phyloP scores from a whole-genome alignment of 2,888 invertebrate species.

The Cancer borealis region DNA sequence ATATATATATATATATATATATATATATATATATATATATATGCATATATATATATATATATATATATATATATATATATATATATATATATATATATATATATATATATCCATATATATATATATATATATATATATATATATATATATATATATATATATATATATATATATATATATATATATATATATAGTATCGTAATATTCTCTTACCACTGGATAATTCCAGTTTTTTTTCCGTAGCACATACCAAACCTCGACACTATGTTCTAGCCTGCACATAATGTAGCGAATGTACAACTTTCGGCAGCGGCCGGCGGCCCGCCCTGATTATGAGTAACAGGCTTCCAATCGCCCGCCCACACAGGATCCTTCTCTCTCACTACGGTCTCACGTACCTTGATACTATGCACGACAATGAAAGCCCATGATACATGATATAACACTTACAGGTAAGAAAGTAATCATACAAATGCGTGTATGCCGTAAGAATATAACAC shows the following conservation, averaged over 20 bases:
- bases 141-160: conserved; percentile 55
- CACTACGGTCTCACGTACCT: conserved; percentile 40
- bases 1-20: too few relatives aligned
- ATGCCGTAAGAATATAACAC: conserved; percentile 18
- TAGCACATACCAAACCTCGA: conserved; percentile 43
- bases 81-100: background rate
- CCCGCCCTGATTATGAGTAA: conserved; percentile 60
- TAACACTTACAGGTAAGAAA: conserved; percentile 3
- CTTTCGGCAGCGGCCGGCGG: conserved; percentile 57
- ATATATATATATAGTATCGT: conserved; percentile 9
- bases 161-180: conserved; percentile 52
- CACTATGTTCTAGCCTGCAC: conserved; percentile 53
- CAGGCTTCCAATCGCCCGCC: conserved; percentile 61
- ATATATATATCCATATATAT: conserved; percentile 12
- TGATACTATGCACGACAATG: conserved; percentile 60
- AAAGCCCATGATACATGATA: conserved; percentile 8
- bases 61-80: too few relatives aligned
- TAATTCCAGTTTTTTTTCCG: background rate
- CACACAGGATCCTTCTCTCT: conserved; percentile 46
- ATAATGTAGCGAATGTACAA: conserved; percentile 56
- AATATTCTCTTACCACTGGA: background rate
- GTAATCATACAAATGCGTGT: background rate
- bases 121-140: conserved; percentile 40
- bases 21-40: too few relatives aligned
- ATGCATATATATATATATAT: too few relatives aligned